A percentile compares a stretch with the other conserved stretches of the same genome.
These are phyloP conservation scores for Hippocampus abdominalis DNA, from an alignment of 2,113 vertebrate species.

Conservation along the genomic window DNA sequence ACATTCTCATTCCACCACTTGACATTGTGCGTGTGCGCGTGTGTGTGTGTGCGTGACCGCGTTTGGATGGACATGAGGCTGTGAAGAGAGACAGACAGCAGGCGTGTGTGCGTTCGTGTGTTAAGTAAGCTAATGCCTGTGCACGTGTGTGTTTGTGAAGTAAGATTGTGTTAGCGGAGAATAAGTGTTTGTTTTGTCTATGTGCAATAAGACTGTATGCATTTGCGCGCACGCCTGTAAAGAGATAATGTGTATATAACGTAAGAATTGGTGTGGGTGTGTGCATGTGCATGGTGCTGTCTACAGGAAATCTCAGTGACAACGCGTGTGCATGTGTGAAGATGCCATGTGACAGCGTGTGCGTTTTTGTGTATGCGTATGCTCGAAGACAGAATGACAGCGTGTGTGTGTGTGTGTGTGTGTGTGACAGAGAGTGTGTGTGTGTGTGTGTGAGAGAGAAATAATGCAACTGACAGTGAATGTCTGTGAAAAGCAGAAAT, in stretches of 20 bases:
- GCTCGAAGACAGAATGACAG: not conserved
- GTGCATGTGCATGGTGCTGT: not conserved
- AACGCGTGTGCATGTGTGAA: not conserved
- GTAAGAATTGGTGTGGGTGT: not conserved
- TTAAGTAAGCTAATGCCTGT: not conserved
- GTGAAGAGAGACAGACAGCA: not conserved
- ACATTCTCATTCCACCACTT: constrained; percentile 43
- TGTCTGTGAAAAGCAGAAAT: no score
- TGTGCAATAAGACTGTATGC: not conserved
- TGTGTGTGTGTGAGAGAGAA: not conserved
- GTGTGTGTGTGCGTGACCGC: not conserved
- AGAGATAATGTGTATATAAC: no score
- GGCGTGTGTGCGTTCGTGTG: not conserved
- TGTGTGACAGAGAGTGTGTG: not conserved
- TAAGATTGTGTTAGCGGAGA: not conserved
- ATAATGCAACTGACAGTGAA: no score
- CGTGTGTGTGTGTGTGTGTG: not conserved
- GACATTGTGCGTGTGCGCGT: not conserved
- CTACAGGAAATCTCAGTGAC: no score
- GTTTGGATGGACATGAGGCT: not conserved
- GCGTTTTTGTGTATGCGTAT: not conserved
- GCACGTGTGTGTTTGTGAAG: not conserved
- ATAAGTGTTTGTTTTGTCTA: not conserved
- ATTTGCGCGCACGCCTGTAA: no score
- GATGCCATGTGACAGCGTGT: not conserved